These are phyloP conservation scores for Brachionus rubens DNA, from an alignment of 1,140 invertebrate species.

Conservation along the genomic window DNA sequence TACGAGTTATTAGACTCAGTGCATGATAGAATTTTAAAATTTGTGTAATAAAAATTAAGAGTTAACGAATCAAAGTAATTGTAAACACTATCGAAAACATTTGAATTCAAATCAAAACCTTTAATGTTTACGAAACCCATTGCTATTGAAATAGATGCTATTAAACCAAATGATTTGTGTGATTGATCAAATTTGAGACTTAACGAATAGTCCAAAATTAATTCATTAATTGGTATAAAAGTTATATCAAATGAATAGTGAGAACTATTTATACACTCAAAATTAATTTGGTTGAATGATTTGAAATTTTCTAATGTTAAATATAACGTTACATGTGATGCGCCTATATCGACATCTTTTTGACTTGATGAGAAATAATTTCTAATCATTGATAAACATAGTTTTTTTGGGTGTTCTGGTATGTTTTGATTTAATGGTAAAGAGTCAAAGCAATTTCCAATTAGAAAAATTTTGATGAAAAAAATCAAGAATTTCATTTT, in stretches of 20 bases:
- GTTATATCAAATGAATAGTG: neutral
- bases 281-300: neutral
- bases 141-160: neutral
- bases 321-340: too few relatives aligned
- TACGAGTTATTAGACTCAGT: neutral
- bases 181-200: neutral
- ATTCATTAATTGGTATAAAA: neutral
- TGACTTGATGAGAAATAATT: too few relatives aligned
- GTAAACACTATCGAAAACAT: neutral
- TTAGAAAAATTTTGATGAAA: too few relatives aligned
- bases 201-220: neutral
- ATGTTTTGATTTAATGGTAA: too few relatives aligned
- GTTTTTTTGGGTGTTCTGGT: too few relatives aligned
- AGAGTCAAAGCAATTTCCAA: too few relatives aligned
- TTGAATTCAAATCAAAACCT: neutral
- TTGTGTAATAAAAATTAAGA: neutral
- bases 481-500: too few relatives aligned
- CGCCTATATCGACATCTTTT: too few relatives aligned
- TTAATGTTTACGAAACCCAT: neutral
- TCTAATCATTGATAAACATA: too few relatives aligned
- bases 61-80: neutral
- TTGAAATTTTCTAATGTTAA: neutral
- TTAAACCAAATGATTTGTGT: too few relatives aligned
- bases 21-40: neutral
- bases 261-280: neutral